Evolutionary conservation across 2,888 invertebrate species (phyloP).

Genomic region (Yponomeuta evonymella): DNA sequence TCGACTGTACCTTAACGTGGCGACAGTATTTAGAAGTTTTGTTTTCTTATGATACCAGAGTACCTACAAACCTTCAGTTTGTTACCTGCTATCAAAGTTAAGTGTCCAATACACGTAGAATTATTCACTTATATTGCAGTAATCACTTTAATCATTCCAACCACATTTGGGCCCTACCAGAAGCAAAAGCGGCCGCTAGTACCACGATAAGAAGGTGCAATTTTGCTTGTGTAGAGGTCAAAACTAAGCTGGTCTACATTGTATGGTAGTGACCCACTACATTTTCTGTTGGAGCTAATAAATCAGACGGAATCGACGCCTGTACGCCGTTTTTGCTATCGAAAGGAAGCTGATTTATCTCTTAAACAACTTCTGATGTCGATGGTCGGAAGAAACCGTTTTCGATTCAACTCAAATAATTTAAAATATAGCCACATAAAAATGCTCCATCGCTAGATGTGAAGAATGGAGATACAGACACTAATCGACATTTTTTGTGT

Average conservation of each 20-base stretch:
- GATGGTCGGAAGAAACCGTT: not conserved
- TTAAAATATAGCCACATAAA: too few relatives aligned
- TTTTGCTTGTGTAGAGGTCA: not conserved
- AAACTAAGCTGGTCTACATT: not conserved
- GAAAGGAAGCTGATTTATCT: conserved; percentile 6
- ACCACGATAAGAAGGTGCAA: not conserved
- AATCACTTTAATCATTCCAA: not conserved
- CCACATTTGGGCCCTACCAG: not conserved
- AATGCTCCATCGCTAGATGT: too few relatives aligned
- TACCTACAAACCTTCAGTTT: not conserved
- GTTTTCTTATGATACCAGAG: not conserved
- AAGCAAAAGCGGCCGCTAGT: not conserved
- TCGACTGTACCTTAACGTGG: too few relatives aligned
- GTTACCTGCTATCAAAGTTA: not conserved
- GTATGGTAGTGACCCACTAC: conserved; percentile 1
- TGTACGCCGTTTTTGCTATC: conserved; percentile 1
- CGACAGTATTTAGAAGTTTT: too few relatives aligned
- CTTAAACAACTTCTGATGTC: not conserved
- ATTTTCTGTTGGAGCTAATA: not conserved
- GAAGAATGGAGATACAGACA: too few relatives aligned
- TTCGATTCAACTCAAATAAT: too few relatives aligned
- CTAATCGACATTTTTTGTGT: too few relatives aligned
- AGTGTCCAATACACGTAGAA: not conserved
- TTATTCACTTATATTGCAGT: not conserved
- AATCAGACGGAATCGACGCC: conserved; percentile 1